Conservation (phyloP, 2,888 invertebrate genomes). For the Aelia acuminata region DNA sequence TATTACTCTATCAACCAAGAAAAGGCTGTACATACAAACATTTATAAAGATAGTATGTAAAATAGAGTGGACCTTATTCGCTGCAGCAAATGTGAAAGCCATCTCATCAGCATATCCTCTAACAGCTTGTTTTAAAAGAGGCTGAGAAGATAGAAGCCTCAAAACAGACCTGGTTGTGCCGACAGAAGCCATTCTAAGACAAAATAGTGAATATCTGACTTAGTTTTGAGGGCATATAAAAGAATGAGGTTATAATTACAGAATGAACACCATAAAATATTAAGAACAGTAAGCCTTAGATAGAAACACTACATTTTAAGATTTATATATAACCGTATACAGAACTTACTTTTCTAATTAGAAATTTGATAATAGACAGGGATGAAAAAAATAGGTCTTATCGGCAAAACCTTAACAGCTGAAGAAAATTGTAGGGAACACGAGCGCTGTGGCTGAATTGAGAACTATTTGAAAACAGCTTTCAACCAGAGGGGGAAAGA, state of each 20-base stretch:
- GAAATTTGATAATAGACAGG: background rate
- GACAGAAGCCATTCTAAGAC: slow-evolving; percentile 66
- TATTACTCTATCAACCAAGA: background rate
- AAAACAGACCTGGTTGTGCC: slow-evolving; percentile 70
- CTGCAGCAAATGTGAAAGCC: slow-evolving; percentile 92
- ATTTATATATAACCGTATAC: too few relatives aligned
- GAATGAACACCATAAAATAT: background rate
- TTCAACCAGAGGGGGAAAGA: too few relatives aligned
- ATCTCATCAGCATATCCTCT: slow-evolving; percentile 81
- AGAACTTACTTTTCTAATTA: background rate
- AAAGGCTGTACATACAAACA: background rate
- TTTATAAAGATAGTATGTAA: background rate
- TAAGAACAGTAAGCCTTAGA: background rate
- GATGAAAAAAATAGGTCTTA: slow-evolving; percentile 38
- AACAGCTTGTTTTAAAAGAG: slow-evolving; percentile 69
- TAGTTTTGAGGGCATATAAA: too few relatives aligned
- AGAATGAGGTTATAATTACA: background rate
- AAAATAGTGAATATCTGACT: background rate
- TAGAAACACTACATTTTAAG: too few relatives aligned
- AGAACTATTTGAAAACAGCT: background rate
- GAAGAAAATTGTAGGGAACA: slow-evolving; percentile 23
- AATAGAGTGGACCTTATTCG: slow-evolving; percentile 81
- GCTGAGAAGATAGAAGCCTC: slow-evolving; percentile 71
- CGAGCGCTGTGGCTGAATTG: background rate
- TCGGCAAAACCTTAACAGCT: slow-evolving; percentile 42